Conservation (phyloP, 2,113 vertebrate genomes). For the Sebastes schlegelii region DNA sequence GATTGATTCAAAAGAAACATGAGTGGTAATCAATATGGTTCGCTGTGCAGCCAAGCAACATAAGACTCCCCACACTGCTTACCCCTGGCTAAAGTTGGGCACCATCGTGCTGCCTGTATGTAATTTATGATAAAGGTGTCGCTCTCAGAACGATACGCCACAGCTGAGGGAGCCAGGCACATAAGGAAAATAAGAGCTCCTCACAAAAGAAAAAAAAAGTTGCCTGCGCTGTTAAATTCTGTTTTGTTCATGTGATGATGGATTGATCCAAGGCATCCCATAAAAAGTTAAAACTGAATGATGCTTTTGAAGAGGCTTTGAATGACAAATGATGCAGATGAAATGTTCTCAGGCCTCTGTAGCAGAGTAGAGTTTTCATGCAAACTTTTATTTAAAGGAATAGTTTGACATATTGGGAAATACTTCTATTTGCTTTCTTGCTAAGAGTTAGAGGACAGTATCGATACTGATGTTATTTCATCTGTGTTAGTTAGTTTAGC, state of each 20-base stretch:
- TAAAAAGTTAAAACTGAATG: conserved; percentile 34
- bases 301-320: conserved; percentile 46
- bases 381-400: conserved; percentile 14
- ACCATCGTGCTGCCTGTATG: conserved; percentile 42
- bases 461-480: not conserved
- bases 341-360: conserved; percentile 21
- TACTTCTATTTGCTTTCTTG: not conserved
- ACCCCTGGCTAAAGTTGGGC: conserved; percentile 57
- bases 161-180: conserved; percentile 57
- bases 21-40: conserved; percentile 79
- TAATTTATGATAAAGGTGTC: conserved; percentile 77
- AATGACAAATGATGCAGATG: conserved; percentile 47
- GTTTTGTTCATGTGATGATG: conserved; percentile 53
- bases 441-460: not conserved
- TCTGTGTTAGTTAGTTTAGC: not conserved
- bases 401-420: conserved; percentile 9
- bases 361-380: conserved; percentile 21
- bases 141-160: conserved; percentile 64
- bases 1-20: conserved; percentile 81
- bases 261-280: conserved; percentile 50
- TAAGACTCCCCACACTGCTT: conserved; percentile 49
- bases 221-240: conserved; percentile 35
- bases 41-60: conserved; percentile 63
- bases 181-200: conserved; percentile 60
- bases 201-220: conserved; percentile 35